Evolutionary conservation across 2,797 vertebrate species (phyloP).

Genomic region (Kryptopterus vitreolus): DNA sequence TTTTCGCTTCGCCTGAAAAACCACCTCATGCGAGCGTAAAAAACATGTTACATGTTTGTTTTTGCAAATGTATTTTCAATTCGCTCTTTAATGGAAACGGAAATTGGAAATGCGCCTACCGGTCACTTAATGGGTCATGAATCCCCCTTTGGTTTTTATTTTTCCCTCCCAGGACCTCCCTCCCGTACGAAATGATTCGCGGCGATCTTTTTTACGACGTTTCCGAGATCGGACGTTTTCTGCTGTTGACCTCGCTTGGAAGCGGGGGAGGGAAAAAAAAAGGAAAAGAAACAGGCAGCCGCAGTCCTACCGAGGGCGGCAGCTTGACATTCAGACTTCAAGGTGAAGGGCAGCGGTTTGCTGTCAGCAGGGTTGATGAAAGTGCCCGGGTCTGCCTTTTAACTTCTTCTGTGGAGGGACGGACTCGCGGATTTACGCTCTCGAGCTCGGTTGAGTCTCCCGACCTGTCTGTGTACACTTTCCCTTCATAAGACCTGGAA

Average conservation of each 20-base stretch:
- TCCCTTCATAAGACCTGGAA: neutral
- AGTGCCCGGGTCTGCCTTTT: slow-evolving; percentile 40
- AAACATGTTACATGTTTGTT: no score
- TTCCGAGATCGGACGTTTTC: neutral
- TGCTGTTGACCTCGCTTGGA: slow-evolving; percentile 6
- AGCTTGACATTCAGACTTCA: slow-evolving; percentile 50
- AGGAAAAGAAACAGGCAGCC: slow-evolving; percentile 8
- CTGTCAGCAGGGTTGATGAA: slow-evolving; percentile 47
- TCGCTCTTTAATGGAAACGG: no score
- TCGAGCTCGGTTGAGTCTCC: neutral
- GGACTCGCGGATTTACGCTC: slow-evolving; percentile 16
- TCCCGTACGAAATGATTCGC: no score
- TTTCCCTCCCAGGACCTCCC: no score
- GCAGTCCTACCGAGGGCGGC: slow-evolving; percentile 14
- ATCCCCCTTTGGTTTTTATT: no score
- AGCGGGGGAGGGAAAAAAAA: slow-evolving; percentile 9
- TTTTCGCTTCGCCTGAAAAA: no score
- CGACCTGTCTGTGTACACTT: neutral
- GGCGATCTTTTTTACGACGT: no score
- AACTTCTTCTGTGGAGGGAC: slow-evolving; percentile 41
- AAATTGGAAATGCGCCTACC: no score
- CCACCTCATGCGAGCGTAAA: no score
- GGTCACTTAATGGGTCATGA: no score
- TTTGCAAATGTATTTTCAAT: no score
- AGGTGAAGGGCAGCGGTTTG: slow-evolving; percentile 44